phyloP scores from a whole-genome alignment of 2,797 vertebrate species.

The Karalla daura region DNA sequence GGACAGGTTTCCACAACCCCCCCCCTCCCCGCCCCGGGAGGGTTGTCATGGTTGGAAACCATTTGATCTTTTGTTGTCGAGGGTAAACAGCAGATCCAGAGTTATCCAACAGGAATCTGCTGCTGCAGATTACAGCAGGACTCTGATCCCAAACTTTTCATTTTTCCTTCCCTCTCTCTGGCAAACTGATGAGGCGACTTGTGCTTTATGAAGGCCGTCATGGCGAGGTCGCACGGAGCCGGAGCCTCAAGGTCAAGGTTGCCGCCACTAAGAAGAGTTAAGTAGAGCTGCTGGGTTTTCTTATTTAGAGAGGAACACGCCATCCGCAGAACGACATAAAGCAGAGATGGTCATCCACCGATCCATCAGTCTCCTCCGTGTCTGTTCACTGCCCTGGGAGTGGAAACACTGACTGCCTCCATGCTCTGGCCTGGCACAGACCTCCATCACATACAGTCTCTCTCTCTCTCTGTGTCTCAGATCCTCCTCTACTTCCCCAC shows the following conservation, averaged over 20 bases:
- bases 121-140: background rate
- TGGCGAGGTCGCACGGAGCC: background rate
- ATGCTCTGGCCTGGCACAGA: slow-evolving; percentile 48
- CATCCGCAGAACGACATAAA: slow-evolving; percentile 37
- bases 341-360: slow-evolving; percentile 51
- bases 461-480: slow-evolving; percentile 48
- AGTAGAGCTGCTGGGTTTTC: slow-evolving; percentile 14
- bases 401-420: slow-evolving; percentile 67
- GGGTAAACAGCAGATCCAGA: background rate
- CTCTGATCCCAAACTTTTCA: no score
- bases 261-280: no score
- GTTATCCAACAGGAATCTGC: background rate
- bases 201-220: background rate
- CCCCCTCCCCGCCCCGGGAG: no score
- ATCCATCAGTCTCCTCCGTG: slow-evolving; percentile 55
- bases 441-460: slow-evolving; percentile 46
- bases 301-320: slow-evolving; percentile 16
- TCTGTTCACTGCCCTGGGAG: slow-evolving; percentile 57
- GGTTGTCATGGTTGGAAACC: rapidly evolving
- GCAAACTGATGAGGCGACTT: background rate
- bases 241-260: no score
- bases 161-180: no score
- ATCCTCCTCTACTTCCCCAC: slow-evolving; percentile 59
- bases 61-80: background rate
- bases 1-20: background rate